phyloP scores from a whole-genome alignment of 2,797 vertebrate genomes.

The Lepidocolaptes lacrymiger region DNA sequence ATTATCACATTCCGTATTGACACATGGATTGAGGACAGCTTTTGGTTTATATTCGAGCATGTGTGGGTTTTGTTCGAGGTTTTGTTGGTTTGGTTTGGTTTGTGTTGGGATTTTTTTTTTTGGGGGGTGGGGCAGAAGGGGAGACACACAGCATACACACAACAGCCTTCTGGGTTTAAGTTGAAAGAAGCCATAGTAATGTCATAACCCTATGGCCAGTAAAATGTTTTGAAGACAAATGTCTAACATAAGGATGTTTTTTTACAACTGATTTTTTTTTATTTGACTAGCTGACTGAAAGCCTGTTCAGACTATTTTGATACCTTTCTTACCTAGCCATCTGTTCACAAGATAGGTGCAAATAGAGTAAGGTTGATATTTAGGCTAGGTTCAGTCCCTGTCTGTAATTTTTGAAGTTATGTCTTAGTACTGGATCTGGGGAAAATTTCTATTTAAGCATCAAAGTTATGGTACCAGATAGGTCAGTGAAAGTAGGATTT shows the following conservation, averaged over 20 bases:
- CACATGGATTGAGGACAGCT: neutral
- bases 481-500: neutral
- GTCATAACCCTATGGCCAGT: neutral
- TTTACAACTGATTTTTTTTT: neutral
- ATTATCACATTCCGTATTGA: neutral
- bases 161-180: neutral
- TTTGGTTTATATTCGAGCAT: neutral
- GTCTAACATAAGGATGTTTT: neutral
- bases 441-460: neutral
- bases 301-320: neutral
- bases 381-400: neutral
- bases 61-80: neutral
- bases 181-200: neutral
- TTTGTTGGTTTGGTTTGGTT: neutral
- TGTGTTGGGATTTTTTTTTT: neutral
- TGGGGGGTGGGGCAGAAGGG: fast-evolving
- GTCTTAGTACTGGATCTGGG: neutral
- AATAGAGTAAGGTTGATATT: neutral
- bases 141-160: neutral
- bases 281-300: neutral
- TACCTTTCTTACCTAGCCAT: neutral
- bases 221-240: neutral
- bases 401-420: neutral
- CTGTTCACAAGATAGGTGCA: neutral
- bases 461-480: neutral